A percentile compares a stretch with the other conserved stretches of the same genome.
These are phyloP conservation scores for Hyles vespertilio DNA, from an alignment of 1,140 invertebrate species.

Conservation along the genomic window DNA sequence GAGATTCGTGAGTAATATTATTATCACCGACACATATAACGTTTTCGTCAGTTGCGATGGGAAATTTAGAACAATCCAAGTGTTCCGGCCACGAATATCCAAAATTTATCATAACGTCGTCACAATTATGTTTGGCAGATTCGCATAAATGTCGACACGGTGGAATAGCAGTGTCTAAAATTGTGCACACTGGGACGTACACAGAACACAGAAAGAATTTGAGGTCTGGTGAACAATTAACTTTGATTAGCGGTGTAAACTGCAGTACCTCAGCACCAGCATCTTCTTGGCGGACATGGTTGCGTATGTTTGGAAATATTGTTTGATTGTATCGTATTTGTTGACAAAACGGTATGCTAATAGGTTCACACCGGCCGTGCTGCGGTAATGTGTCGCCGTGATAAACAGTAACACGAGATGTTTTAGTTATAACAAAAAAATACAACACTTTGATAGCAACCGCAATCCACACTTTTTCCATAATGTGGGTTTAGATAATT, in stretches of 20 bases:
- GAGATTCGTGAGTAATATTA: slow-evolving; percentile 77
- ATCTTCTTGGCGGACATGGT: slow-evolving; percentile 96
- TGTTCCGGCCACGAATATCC: slow-evolving; percentile 96
- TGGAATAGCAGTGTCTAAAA: slow-evolving; percentile 91
- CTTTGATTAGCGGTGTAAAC: slow-evolving; percentile 96
- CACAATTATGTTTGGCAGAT: slow-evolving; percentile 92
- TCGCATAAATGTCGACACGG: slow-evolving; percentile 95
- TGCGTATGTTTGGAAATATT: slow-evolving; percentile 96
- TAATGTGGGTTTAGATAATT: slow-evolving; percentile 20
- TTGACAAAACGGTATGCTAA: slow-evolving; percentile 94
- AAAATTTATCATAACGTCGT: slow-evolving; percentile 93
- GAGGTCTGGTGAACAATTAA: slow-evolving; percentile 95
- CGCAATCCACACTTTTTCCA: slow-evolving; percentile 44
- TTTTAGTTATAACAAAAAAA: slow-evolving; percentile 49
- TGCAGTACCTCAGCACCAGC: slow-evolving; percentile 95
- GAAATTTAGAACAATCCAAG: slow-evolving; percentile 94
- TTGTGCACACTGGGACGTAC: slow-evolving; percentile 97
- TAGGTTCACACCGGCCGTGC: slow-evolving; percentile 93
- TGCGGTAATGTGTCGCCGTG: slow-evolving; percentile 78
- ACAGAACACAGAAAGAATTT: slow-evolving; percentile 97
- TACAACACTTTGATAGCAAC: slow-evolving; percentile 46
- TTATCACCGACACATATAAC: slow-evolving; percentile 93
- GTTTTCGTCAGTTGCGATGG: slow-evolving; percentile 79
- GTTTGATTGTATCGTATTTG: slow-evolving; percentile 96
- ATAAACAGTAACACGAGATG: slow-evolving; percentile 63